Conservation (phyloP, 2,113 vertebrate genomes). For the Menidia beryllina region DNA sequence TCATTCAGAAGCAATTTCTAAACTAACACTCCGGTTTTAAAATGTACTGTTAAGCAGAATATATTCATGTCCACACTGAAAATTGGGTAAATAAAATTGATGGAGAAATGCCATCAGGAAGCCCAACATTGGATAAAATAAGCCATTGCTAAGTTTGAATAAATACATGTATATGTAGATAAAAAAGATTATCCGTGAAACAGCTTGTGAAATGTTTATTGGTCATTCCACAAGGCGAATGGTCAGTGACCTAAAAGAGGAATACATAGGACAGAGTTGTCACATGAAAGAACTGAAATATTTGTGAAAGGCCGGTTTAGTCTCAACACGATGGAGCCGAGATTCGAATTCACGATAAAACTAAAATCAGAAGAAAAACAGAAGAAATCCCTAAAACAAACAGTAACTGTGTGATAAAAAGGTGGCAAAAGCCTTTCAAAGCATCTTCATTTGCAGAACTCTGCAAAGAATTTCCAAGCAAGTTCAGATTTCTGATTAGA, state of each 20-base stretch:
- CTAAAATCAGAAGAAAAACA: too few relatives aligned
- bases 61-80: neutral
- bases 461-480: neutral
- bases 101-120: too few relatives aligned
- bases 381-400: too few relatives aligned
- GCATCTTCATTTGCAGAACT: too few relatives aligned
- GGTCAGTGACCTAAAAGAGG: neutral
- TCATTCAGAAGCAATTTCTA: neutral
- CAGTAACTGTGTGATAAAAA: too few relatives aligned
- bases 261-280: too few relatives aligned
- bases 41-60: neutral
- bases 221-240: neutral
- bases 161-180: neutral
- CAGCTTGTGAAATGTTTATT: too few relatives aligned
- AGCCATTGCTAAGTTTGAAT: too few relatives aligned
- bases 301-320: neutral
- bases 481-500: neutral
- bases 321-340: neutral
- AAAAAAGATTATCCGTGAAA: neutral
- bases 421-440: too few relatives aligned
- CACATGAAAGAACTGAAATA: neutral
- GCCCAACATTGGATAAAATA: too few relatives aligned
- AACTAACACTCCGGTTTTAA: neutral
- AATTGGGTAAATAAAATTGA: too few relatives aligned
- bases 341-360: neutral